Evolutionary conservation across 2,888 invertebrate genomes (phyloP), one percentile per base, ranked within the genome.

Genomic region (Cephalotes varians): DNA sequence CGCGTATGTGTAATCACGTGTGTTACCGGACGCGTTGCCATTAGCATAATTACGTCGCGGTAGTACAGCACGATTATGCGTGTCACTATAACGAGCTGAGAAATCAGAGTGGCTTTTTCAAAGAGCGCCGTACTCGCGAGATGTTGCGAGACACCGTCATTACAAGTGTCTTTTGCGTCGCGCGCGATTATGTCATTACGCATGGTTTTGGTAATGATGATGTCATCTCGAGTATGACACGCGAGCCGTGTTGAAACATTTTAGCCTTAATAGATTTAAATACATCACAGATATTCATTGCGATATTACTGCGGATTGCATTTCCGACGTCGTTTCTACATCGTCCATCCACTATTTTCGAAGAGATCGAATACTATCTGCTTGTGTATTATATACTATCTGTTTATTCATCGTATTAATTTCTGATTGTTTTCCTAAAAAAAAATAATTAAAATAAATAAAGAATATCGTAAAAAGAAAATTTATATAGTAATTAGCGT

Each of bases 1-100:
- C 69, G 62, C 51, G 71, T 15, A 76, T 69, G 77, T 88, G 76
- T 85, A 88, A 88, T 88, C 88, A 80, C 51, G 58, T 60, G 73
- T 77, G 85, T 87, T 88, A 85, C 76, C 67, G 51, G 69, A 76
- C 37, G 67, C 89, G 73, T 83, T 69, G 87, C 80, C 28, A 83
- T 88, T 88, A 87, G 85, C 85, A 87, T 88, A 84, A 88, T 87
- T 88, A 88, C 77, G 49, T 65, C 60, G 76, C 47, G 18, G 28
- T 40, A 67, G n/a, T 54, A 10, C 69, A 34, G 62, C 82, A 60
- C 65, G 79, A 58, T 73, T 67, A 51, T 76, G 28, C 40, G 10
- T 76, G 76, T 67, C 76, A 76, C 65, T n/a, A 28, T 76, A 65
- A 76, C 69, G n/a, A 76, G 76, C 21, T 54, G 69, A n/a, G 40